Evolutionary conservation across 2,888 invertebrate species (phyloP), one percentile per base, ranked within the genome.

Genomic region (Eupithecia subumbrata): DNA sequence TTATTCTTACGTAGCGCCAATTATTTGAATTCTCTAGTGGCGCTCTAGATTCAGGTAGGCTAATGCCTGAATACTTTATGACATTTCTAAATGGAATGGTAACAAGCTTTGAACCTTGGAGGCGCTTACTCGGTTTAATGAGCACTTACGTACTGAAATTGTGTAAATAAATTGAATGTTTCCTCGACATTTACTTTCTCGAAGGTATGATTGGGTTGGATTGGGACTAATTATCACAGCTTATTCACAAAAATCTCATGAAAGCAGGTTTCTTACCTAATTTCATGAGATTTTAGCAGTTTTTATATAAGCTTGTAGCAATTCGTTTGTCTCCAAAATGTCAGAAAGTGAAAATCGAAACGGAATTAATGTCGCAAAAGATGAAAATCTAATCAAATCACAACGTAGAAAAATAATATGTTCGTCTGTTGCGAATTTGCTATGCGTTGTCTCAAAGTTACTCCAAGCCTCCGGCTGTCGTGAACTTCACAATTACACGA

Each of bases 41-140:
- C 11, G 56, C 22, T 56, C 56, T 56, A 22, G 52, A 22, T 56
- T 56, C 22, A 22, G 22, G 56, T 67, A 72, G 40, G 40, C 40
- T 66, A 34, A 72, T 9, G 66, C 67, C 37, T 72, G 68, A 69
- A 73, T 73, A 73, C 60, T 60, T 69, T 45, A 73, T 18, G 14
- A 34, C 34, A 16, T 56, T 56, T 56, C 56, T 22, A 56, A 56
- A 22, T 22, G 22, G 56, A 56, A 22, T 56, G 22, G 12, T 22
- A 22, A 22, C 12, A 12, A 22, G 56, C 22, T 56, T 56, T 22
- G 56, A 56, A 8, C 56, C 56, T 56, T 18, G 22, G 56, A 56
- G 56, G 22, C 22, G 56, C 56, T 22, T 56, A 56, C 8, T 22
- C 22, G 56, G 22, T 12, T 56, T 22, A 11, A 22, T 56, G 22